Evolutionary conservation across 2,113 vertebrate species (phyloP), one percentile per base, ranked within the genome.

Genomic region (Sander vitreus): DNA sequence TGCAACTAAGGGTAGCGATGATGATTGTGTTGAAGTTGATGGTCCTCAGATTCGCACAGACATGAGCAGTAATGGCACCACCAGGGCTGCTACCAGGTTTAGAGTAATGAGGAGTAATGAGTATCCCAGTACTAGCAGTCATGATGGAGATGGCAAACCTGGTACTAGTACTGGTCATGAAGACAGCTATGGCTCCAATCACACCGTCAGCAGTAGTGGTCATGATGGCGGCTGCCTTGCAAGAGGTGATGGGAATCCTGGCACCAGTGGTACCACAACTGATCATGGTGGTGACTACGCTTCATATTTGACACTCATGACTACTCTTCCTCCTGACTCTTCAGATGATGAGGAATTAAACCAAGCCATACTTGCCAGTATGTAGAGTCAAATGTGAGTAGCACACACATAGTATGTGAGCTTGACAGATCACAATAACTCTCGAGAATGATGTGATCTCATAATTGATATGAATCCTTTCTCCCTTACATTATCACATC

Each of bases 301-400:
- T 57, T 54, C 48, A 63, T 57, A 69, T 81, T 82, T 50, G 30
- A 33, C 57, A 76, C 72, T 76, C 1, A 3, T 33, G 2, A 36
- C 36, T 30, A 62, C 21, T 10, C 39, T 63, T 69, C 15, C 39
- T 1, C 12, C 5, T 54, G 0, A 39, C n/a, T 62, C 64, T 69
- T 43, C 39, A 43, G 75, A 50, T 14, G 39, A 57, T 66, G 65
- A 75, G 15, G 57, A 18, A 59, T 62, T 81, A 62, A 43, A 69
- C n/a, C 33, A 54, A 19, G 36, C 48, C 13, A 25, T 69, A 62
- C 19, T 47, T 75, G 55, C 25, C 21, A 62, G 33, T 73, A 54
- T 54, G 64, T 45, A 75, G 30, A 74, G 45, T 2, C 63, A 53
- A 50, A 65, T 23, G 19, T 64, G 27, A 59, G 50, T 58, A 64